Evolutionary conservation across 2,888 invertebrate genomes (phyloP), one percentile per base, ranked within the genome.

Genomic region (Masnerella sp.): DNA sequence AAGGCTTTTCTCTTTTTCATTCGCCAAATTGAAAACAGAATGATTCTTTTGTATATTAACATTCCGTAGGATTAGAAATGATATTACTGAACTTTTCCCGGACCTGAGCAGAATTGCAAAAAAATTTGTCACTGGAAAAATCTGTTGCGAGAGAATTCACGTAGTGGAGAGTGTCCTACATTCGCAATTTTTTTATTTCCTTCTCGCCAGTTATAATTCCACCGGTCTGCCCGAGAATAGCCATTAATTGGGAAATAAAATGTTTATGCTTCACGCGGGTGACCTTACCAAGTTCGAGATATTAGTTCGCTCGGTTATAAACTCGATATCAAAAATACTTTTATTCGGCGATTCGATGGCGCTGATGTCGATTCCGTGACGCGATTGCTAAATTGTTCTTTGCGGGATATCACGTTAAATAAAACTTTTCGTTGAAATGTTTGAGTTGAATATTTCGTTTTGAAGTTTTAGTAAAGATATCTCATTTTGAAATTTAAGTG

Each of bases 201-300:
- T 32, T 47, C 15, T 32, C 17, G 30, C 47, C 18, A 32, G n/a
- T 30, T 47, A 17, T 17, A 30, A 47, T 47, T 45, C 28, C 47
- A 30, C 15, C 7, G 12, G 32, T 17, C 15, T 18, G n/a, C 30
- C 9, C 28, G 11, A 25, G 45, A 45, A 28, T 20, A 8, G 45
- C 28, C 28, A 45, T 45, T 28, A 45, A 45, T 45, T 45, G 28
- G 14, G 45, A 45, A 45, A 45, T 45, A 28, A 45, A 45, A 45
- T 45, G 45, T 45, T 45, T 20, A 22, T 42, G 22, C 22, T 42
- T 22, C 15, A 14, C 40, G 40, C n/a, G 11, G 22, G 22, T 22
- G 22, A 22, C 7, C 22, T 22, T 7, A 25, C 22, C 18, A 32
- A 11, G 9, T 1, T n/a, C 32, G 9, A 32, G 32, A n/a, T 32